These are phyloP conservation scores for Peromyscus leucopus DNA, from an alignment of 2,113 vertebrate genomes.

Conservation along the genomic window DNA sequence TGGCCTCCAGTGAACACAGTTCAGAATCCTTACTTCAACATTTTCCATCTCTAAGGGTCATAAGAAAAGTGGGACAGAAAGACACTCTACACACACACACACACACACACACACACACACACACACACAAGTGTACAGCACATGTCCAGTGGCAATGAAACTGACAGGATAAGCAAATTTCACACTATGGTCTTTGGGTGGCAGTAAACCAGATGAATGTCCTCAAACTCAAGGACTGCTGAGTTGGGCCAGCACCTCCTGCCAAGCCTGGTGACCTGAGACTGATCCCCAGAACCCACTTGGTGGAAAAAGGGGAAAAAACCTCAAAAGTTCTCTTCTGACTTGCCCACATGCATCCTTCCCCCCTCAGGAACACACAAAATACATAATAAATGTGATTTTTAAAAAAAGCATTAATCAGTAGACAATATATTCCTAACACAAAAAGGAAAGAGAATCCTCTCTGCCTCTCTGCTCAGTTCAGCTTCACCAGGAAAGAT, in stretches of 20 bases:
- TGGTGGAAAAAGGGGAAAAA: background rate
- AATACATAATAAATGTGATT: background rate
- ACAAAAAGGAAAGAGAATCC: background rate
- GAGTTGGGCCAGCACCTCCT: background rate
- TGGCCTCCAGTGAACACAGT: background rate
- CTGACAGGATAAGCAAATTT: background rate
- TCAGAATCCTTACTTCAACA: constrained; percentile 9
- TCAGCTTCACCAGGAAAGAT: background rate
- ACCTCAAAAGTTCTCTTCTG: background rate
- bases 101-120: background rate
- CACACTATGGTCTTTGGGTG: background rate
- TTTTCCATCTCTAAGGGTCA: background rate
- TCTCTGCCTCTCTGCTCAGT: background rate
- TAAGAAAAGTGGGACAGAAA: constrained; percentile 22
- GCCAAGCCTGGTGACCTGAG: background rate
- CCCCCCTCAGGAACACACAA: background rate
- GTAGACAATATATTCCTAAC: background rate
- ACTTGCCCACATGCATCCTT: too few relatives aligned
- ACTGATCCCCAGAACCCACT: background rate
- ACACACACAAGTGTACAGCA: background rate
- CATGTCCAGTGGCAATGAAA: background rate
- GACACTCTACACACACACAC: background rate
- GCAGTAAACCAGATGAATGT: background rate
- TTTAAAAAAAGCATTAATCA: background rate
- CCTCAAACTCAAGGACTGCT: background rate